Evolutionary conservation across 2,888 invertebrate genomes (phyloP).

Genomic region (Tridacna crocea): DNA sequence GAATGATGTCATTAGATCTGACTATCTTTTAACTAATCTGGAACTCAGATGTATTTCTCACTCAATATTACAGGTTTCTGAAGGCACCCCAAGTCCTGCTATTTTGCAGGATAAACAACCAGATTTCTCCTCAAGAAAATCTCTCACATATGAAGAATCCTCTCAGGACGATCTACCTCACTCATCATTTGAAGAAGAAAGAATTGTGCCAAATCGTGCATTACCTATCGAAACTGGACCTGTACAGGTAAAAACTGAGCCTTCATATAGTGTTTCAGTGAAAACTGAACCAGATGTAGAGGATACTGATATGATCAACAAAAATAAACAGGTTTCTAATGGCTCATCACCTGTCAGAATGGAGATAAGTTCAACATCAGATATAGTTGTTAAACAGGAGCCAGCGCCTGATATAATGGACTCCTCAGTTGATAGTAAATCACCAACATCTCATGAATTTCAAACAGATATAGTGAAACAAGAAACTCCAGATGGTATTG

Average conservation of each 20-base stretch:
- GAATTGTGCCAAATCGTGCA: slow-evolving; percentile 24
- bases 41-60: too few relatives aligned
- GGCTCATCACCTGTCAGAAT: too few relatives aligned
- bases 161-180: slow-evolving; percentile 46
- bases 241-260: slow-evolving; percentile 9
- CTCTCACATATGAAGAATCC: slow-evolving; percentile 54
- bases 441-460: neutral
- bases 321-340: too few relatives aligned
- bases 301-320: neutral
- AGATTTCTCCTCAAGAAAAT: slow-evolving; percentile 44
- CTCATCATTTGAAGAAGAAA: slow-evolving; percentile 47
- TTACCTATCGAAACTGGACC: slow-evolving; percentile 13
- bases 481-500: neutral
- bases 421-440: neutral
- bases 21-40: too few relatives aligned
- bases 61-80: slow-evolving; percentile 48
- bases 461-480: neutral
- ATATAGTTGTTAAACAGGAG: slow-evolving; percentile 8
- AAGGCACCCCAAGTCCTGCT: slow-evolving; percentile 62
- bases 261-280: neutral
- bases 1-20: too few relatives aligned
- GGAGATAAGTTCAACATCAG: neutral
- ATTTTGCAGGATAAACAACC: slow-evolving; percentile 36
- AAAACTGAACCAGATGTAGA: slow-evolving; percentile 10
- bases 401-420: neutral